Base-by-base conservation (phyloP, 2,888 invertebrate genomes). In the Celastrina argiolus region DNA sequence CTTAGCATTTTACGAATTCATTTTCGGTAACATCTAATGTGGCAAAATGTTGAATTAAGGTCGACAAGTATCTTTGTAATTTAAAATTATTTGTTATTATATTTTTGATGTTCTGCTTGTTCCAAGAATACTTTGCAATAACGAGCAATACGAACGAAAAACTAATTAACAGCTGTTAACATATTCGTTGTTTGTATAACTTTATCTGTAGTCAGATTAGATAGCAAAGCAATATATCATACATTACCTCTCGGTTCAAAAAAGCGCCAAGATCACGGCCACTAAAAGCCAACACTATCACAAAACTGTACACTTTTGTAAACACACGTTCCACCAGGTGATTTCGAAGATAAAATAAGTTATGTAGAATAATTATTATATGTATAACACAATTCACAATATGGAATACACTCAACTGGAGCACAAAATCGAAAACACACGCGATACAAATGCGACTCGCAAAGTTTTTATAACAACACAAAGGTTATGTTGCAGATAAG, bases 401-500 rank as follows among this genome's bases (percentile, higher is more conserved):
- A 51, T 51, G 22, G 2, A 14, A 66, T 65, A 56, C 56, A 28
- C 42, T 56, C n/a, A 8, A 42, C 26, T 68, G 10, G 16, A 63
- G 39, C 34, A 36, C 26, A 67, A 69, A 65, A 61, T 59, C 59
- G 65, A 67, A 67, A 45, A 63, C 67, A 69, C 68, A 67, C 63
- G 64, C 67, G 67, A 64, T 22, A 39, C 66, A 71, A 79, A 85
- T 86, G 85, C 83, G 85, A 83, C 78, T 71, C 74, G 72, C 79
- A 77, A 79, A 76, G 78, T 77, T 74, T 68, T 67, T 72, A 74
- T 70, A 73, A 74, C 72, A 73, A 67, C 76, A 74, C 72, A 73
- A 74, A 87, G 86, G 86, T 87, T 88, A 87, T 86, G 83, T 87
- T 87, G 78, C 82, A 81, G 81, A 83, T 80, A 51, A 71, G 66